Percentiles rank a stretch among this genome's conserved stretches.
Conservation (phyloP, 2,888 invertebrate species). For the Sinohyriopsis cumingii region DNA sequence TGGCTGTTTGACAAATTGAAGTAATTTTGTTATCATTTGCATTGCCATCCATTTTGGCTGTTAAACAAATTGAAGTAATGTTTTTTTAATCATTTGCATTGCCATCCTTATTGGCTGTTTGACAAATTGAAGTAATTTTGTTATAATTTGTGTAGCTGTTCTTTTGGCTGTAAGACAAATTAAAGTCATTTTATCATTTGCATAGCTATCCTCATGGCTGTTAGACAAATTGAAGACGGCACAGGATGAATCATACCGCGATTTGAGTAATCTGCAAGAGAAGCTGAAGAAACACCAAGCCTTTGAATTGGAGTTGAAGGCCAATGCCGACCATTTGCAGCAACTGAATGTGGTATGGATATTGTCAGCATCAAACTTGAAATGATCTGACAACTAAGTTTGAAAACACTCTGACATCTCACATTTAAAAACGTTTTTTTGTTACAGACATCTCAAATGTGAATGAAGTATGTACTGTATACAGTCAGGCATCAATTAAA, state of each 20-base stretch:
- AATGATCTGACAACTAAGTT: background rate
- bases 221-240: slow-evolving; percentile 92
- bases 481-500: no score
- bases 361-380: no score
- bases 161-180: no score
- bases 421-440: background rate
- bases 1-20: slow-evolving; percentile 77
- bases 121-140: slow-evolving; percentile 76
- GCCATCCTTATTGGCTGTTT: slow-evolving; percentile 80
- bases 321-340: slow-evolving; percentile 72
- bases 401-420: background rate
- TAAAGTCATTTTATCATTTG: no score
- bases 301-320: slow-evolving; percentile 74
- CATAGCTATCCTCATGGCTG: slow-evolving; percentile 85
- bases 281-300: slow-evolving; percentile 74
- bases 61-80: no score
- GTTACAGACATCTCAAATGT: background rate
- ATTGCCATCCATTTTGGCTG: no score
- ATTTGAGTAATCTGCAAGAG: slow-evolving; percentile 82
- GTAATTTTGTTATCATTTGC: slow-evolving; percentile 44
- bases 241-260: slow-evolving; percentile 92
- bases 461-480: no score
- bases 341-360: slow-evolving; percentile 67
- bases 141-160: no score
- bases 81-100: no score